Percentiles rank a stretch among this genome's conserved stretches.
Evolutionary conservation across 2,113 vertebrate genomes (phyloP).

Genomic region (Benitochromis conjunctus): DNA sequence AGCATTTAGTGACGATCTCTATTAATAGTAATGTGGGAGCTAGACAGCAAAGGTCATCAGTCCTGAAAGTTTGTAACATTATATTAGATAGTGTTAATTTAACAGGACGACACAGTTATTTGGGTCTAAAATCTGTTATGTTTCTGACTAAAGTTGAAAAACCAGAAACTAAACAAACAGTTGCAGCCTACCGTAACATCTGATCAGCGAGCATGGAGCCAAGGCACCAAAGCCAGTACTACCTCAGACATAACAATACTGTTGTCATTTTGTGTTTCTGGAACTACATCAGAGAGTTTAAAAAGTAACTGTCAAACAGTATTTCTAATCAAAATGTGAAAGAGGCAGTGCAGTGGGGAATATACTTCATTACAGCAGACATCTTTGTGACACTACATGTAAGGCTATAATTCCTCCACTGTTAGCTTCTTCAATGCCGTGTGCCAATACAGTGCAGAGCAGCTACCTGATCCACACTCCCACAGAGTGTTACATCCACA

Average conservation of each 20-base stretch:
- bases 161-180: not conserved
- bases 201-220: not conserved
- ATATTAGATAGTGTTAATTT: not conserved
- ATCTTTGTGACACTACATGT: not conserved
- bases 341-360: not conserved
- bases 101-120: not conserved
- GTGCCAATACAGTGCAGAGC: not conserved
- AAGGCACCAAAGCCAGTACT: not conserved
- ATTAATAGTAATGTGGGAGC: not conserved
- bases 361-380: not conserved
- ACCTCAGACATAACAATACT: not conserved
- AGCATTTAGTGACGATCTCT: not conserved
- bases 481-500: not conserved
- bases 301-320: not conserved
- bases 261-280: not conserved
- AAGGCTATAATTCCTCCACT: not conserved
- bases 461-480: not conserved
- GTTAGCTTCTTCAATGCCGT: not conserved
- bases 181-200: too few relatives aligned
- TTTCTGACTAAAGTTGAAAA: not conserved
- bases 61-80: not conserved
- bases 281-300: not conserved
- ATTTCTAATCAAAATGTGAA: not conserved
- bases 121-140: not conserved
- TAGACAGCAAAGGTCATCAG: not conserved